Evolutionary conservation across 1,140 invertebrate species (phyloP).

Genomic region (Heliconius congener): DNA sequence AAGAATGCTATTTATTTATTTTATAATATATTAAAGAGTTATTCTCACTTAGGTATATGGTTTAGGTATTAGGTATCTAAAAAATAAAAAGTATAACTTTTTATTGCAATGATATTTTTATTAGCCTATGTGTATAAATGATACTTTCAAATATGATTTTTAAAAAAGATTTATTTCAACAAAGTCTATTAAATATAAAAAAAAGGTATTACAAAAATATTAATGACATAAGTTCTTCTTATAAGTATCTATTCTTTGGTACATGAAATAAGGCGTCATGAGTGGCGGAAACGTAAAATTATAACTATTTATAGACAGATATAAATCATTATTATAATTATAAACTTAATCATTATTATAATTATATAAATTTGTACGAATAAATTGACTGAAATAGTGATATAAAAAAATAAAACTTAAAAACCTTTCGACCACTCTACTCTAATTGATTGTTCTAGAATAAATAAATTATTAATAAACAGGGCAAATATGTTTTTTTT

Average conservation of each 20-base stretch:
- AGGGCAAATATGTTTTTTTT: neutral
- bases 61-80: no score
- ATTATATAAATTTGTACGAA: slow-evolving; percentile 19
- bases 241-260: slow-evolving; percentile 19
- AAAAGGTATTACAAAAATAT: neutral
- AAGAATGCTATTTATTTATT: no score
- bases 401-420: neutral
- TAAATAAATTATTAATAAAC: neutral
- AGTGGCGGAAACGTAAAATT: neutral
- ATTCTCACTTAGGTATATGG: no score
- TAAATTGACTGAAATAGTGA: slow-evolving; percentile 19
- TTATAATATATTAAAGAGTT: no score
- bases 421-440: neutral
- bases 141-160: neutral
- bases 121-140: no score
- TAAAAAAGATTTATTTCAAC: neutral
- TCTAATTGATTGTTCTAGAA: neutral
- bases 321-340: neutral
- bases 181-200: neutral
- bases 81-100: no score
- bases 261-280: slow-evolving; percentile 16
- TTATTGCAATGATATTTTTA: no score
- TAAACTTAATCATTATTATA: neutral
- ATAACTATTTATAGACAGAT: neutral
- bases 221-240: neutral